Conservation (phyloP, 2,797 vertebrate species). For the Odontamblyopus lacepedii region DNA sequence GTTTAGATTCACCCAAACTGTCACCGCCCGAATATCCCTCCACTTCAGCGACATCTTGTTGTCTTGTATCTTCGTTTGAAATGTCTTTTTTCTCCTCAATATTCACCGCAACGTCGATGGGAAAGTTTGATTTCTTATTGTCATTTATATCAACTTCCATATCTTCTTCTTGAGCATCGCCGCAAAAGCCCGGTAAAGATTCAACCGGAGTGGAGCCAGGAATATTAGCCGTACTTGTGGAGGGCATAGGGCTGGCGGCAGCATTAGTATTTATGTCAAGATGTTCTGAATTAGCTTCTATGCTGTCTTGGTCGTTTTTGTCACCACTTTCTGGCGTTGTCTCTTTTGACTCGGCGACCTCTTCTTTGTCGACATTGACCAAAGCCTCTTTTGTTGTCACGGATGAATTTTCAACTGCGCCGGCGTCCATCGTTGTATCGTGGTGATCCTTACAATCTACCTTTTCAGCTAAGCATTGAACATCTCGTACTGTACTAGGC, state of each 20-base stretch:
- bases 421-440: constrained; percentile 28
- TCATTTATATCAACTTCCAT: constrained; percentile 48
- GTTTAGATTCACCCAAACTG: constrained; percentile 35
- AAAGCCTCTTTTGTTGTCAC: constrained; percentile 50
- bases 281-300: constrained; percentile 37
- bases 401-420: constrained; percentile 41
- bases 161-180: constrained; percentile 60
- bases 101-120: constrained; percentile 37
- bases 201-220: constrained; percentile 57
- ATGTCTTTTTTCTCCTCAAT: constrained; percentile 59
- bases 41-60: constrained; percentile 25
- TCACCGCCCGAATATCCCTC: constrained; percentile 44
- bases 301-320: constrained; percentile 39
- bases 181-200: constrained; percentile 16
- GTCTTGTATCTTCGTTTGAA: constrained; percentile 37
- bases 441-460: constrained; percentile 58
- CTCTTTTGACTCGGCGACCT: constrained; percentile 65
- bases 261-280: constrained; percentile 51
- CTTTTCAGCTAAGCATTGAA: constrained; percentile 45
- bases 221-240: constrained; percentile 47
- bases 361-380: constrained; percentile 46
- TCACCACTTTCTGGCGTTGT: constrained; percentile 36
- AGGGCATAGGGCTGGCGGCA: constrained; percentile 49
- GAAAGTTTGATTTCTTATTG: constrained; percentile 45
- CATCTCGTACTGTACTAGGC: constrained; percentile 34